phyloP scores from a whole-genome alignment of 1,140 invertebrate species.

The Ctenoplectra terminalis region DNA sequence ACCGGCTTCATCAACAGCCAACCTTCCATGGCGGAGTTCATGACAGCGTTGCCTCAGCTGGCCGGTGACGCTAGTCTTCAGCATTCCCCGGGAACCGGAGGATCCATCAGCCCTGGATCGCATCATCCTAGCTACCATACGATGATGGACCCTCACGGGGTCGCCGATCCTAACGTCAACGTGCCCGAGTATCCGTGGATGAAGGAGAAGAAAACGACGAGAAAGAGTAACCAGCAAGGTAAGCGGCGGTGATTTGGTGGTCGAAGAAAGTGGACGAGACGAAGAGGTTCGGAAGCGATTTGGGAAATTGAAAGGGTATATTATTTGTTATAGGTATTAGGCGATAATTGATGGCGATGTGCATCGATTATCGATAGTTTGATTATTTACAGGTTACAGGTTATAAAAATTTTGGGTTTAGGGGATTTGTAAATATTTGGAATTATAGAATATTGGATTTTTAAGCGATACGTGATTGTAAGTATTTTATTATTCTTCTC shows the following conservation, averaged over 20 bases:
- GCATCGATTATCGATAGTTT: no score
- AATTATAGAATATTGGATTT: no score
- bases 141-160: conserved; percentile 84
- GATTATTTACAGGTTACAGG: no score
- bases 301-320: no score
- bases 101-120: conserved; percentile 84
- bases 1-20: conserved; percentile 96
- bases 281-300: no score
- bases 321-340: no score
- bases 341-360: no score
- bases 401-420: no score
- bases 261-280: no score
- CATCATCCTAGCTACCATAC: conserved; percentile 83
- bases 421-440: no score
- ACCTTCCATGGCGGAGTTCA: conserved; percentile 96
- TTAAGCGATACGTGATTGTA: no score
- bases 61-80: conserved; percentile 84
- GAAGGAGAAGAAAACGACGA: conserved; percentile 98
- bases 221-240: conserved; percentile 95
- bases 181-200: conserved; percentile 98
- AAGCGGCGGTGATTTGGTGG: conserved; percentile 65
- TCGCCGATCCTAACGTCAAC: conserved; percentile 86
- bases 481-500: no score
- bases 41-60: conserved; percentile 90
- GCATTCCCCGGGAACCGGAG: conserved; percentile 84